A percentile compares a stretch with the other conserved stretches of the same genome.
These are phyloP conservation scores for Odontophorus gujanensis DNA, from an alignment of 2,113 vertebrate genomes.

Conservation along the genomic window DNA sequence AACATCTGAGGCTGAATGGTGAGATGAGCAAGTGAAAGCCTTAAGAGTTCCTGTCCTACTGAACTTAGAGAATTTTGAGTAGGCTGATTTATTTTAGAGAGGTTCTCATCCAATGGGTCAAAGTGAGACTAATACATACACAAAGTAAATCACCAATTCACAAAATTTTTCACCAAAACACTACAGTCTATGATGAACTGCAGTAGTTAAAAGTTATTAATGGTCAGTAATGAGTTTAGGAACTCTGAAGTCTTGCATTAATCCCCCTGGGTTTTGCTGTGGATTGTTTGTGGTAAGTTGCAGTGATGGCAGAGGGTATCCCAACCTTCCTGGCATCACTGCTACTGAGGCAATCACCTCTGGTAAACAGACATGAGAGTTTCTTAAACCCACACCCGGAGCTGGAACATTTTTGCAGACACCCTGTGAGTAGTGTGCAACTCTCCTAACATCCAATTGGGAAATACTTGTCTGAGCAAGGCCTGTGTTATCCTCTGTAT, in stretches of 20 bases:
- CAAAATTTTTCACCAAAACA: neutral
- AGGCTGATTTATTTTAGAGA: neutral
- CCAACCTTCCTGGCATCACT: neutral
- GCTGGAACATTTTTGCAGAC: neutral
- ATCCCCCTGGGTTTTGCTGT: neutral
- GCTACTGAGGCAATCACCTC: neutral
- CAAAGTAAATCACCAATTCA: neutral
- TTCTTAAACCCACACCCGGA: neutral
- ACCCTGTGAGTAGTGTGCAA: neutral
- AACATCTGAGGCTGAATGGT: slow-evolving; percentile 32
- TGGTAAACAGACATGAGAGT: neutral
- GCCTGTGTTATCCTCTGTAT: neutral
- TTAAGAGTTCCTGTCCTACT: slow-evolving; percentile 16
- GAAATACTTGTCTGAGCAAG: neutral
- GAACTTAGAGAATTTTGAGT: neutral
- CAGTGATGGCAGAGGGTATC: neutral
- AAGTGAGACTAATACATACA: neutral
- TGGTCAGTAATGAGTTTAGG: neutral
- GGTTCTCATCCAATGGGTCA: neutral
- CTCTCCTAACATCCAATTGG: neutral
- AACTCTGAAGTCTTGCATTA: neutral
- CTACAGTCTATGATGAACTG: neutral
- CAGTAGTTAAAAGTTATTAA: neutral
- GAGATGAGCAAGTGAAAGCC: slow-evolving; percentile 19
- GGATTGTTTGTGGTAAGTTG: neutral